Conservation (phyloP, 30 jellyfish, hydroid and myxozoan species). For the Turritopsis dohrnii region DNA sequence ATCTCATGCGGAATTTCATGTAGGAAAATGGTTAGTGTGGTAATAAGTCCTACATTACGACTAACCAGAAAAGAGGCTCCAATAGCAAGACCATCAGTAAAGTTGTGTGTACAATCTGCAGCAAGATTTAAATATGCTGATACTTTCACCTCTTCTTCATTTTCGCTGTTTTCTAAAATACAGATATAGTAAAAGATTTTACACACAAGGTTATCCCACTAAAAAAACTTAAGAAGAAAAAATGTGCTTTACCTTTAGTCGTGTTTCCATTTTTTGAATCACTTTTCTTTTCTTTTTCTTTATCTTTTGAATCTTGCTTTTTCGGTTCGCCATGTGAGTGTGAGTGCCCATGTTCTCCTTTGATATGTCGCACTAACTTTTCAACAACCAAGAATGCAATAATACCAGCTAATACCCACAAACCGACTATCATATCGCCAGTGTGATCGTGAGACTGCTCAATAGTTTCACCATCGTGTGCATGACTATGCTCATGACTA, state of each 20-base stretch:
- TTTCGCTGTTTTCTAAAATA: not conserved
- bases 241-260: not conserved
- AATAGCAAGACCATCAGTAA: slow-evolving; percentile 97
- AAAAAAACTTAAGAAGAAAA: not conserved
- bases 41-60: slow-evolving; percentile 82
- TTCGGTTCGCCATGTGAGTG: slow-evolving; percentile 37
- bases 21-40: slow-evolving; percentile 82
- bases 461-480: slow-evolving; percentile 53
- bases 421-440: slow-evolving; percentile 85
- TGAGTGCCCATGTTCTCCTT: slow-evolving; percentile 90
- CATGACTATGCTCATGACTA: slow-evolving; percentile 55
- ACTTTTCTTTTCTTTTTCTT: slow-evolving; percentile 18
- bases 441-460: slow-evolving; percentile 82
- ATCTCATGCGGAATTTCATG: slow-evolving; percentile 99
- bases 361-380: slow-evolving; percentile 85
- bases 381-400: slow-evolving; percentile 80
- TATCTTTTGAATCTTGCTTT: slow-evolving; percentile 28
- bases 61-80: slow-evolving; percentile 92
- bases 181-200: slow-evolving; percentile 5
- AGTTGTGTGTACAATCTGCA: slow-evolving; percentile 95
- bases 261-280: not conserved
- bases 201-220: slow-evolving; percentile 18
- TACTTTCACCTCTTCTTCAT: slow-evolving; percentile 60
- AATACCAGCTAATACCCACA: slow-evolving; percentile 95
- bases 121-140: slow-evolving; percentile 92